These are phyloP conservation scores for Drosophila ananassae DNA, from an alignment of 1,140 invertebrate species.

Conservation along the genomic window DNA sequence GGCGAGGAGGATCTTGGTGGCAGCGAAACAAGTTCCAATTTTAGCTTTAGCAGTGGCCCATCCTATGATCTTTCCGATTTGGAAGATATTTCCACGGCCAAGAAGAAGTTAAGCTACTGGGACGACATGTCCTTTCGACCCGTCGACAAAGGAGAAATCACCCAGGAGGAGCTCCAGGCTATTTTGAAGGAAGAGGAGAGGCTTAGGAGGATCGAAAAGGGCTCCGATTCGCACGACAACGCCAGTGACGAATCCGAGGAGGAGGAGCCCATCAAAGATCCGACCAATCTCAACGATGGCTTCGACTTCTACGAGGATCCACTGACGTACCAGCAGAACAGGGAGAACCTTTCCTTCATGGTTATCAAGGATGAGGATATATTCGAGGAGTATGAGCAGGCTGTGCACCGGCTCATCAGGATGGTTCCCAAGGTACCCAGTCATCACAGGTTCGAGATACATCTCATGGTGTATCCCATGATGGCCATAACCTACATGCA, in stretches of 20 bases:
- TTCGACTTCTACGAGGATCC: slow-evolving; percentile 32
- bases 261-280: neutral
- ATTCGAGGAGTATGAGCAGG: slow-evolving; percentile 26
- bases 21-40: neutral
- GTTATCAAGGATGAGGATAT: slow-evolving; percentile 8
- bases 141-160: slow-evolving; percentile 26
- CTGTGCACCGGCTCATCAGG: slow-evolving; percentile 13
- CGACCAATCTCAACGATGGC: neutral
- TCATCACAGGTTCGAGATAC: slow-evolving; percentile 42
- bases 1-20: neutral
- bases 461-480: slow-evolving; percentile 38
- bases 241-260: neutral
- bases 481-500: slow-evolving; percentile 35
- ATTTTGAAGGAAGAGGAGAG: neutral
- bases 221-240: neutral
- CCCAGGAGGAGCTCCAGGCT: slow-evolving; percentile 9
- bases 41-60: neutral
- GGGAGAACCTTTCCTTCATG: neutral
- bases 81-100: neutral
- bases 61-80: neutral
- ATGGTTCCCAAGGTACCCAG: slow-evolving; percentile 15
- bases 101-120: slow-evolving; percentile 16
- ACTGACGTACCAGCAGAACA: neutral
- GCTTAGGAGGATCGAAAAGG: neutral
- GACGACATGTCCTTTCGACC: slow-evolving; percentile 19